Evolutionary conservation across 2,888 invertebrate genomes (phyloP).

Genomic region (Colostygia pectinataria): DNA sequence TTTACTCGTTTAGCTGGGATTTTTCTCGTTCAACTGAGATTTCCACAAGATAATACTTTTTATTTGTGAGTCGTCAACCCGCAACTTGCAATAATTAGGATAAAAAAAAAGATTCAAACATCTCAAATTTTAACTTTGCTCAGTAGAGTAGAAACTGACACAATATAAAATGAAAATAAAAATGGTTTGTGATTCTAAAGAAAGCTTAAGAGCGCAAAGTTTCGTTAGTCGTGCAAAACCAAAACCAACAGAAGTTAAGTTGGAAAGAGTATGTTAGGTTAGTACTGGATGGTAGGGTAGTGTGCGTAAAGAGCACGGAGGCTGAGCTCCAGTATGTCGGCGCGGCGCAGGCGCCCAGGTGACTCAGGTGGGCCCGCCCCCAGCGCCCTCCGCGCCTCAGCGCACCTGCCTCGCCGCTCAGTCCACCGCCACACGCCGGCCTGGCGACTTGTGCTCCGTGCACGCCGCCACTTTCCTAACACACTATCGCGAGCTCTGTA

Average conservation of each 20-base stretch:
- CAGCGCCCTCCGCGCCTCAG: conserved; percentile 70
- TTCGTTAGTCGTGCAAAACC: conserved; percentile 2
- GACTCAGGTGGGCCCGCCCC: conserved; percentile 81
- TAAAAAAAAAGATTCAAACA: too few relatives aligned
- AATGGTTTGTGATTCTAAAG: too few relatives aligned
- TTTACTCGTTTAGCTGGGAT: conserved; percentile 48
- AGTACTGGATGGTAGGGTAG: conserved; percentile 42
- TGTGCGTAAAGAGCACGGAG: conserved; percentile 53
- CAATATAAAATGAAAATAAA: too few relatives aligned
- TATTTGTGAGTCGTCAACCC: conserved; percentile 47
- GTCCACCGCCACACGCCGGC: conserved; percentile 73
- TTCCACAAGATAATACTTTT: conserved; percentile 60
- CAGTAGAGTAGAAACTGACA: too few relatives aligned
- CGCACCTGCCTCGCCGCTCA: conserved; percentile 75
- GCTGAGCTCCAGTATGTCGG: conserved; percentile 51
- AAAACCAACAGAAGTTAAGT: conserved; percentile 14
- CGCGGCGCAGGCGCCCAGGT: conserved; percentile 82
- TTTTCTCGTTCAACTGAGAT: conserved; percentile 48
- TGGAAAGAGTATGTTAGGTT: conserved; percentile 30
- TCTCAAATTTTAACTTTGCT: too few relatives aligned
- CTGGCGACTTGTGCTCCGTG: conserved; percentile 79
- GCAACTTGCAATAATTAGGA: conserved; percentile 33
- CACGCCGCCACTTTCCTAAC: conserved; percentile 79
- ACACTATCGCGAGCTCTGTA: conserved; percentile 80
- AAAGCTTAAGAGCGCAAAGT: conserved; percentile 7